A percentile compares a stretch with the other conserved stretches of the same genome.
Evolutionary conservation across 2,113 vertebrate species (phyloP).

Genomic region (Pseudonaja textilis): DNA sequence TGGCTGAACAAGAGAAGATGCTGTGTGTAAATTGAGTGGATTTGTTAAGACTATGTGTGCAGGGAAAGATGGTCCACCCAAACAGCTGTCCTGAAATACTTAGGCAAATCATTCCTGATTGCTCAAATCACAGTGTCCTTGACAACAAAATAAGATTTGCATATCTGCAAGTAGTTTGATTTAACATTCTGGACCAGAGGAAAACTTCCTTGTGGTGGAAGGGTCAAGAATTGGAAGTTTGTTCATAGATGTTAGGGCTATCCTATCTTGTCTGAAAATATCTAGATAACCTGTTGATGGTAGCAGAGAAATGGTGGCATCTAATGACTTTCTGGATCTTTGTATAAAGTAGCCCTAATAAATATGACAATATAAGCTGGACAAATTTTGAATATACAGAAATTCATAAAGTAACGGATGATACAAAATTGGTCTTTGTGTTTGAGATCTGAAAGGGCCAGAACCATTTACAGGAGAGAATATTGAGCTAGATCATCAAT

Average conservation of each 20-base stretch:
- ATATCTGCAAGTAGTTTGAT: not conserved
- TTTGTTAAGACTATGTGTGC: not conserved
- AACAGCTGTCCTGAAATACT: not conserved
- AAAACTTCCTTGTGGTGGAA: not conserved
- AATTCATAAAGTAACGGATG: not conserved
- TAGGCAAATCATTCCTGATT: not conserved
- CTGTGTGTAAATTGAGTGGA: not conserved
- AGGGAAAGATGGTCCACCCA: not conserved
- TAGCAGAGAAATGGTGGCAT: not conserved
- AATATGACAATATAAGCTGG: not conserved
- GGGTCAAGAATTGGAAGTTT: not conserved
- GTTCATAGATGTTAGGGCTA: not conserved
- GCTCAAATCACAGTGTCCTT: not conserved
- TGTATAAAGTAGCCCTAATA: not conserved
- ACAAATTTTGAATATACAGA: not conserved
- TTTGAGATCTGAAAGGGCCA: not conserved
- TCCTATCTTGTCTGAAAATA: not conserved
- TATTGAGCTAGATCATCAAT: not conserved
- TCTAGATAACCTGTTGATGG: not conserved
- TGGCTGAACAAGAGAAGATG: not conserved
- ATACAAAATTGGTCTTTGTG: not conserved
- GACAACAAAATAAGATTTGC: not conserved
- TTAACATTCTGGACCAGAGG: not conserved
- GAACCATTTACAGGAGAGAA: not conserved
- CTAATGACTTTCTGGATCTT: not conserved